Percentiles rank a stretch among this genome's conserved stretches.
phyloP scores from a whole-genome alignment of 2,888 invertebrate species.

The Bursaphelenchus okinawaensis region DNA sequence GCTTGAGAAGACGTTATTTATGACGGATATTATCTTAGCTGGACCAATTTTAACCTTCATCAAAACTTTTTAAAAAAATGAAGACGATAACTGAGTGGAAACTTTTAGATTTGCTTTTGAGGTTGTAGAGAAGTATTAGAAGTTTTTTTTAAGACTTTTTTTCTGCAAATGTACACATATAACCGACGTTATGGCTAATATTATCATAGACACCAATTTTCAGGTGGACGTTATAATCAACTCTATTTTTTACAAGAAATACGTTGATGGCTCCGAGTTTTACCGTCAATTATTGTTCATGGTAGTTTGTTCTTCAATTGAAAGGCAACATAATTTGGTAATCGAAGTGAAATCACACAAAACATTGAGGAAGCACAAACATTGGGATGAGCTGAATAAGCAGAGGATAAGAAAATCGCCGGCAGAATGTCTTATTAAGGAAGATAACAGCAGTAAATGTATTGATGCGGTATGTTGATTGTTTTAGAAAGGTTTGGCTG shows the following conservation, averaged over 20 bases:
- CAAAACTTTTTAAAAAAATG: too few species aligned
- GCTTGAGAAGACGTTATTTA: too few species aligned
- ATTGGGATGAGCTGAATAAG: conserved; percentile 36
- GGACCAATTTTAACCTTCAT: too few species aligned
- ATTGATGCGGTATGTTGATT: conserved; percentile 3
- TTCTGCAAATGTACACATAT: too few species aligned
- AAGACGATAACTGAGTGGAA: too few species aligned
- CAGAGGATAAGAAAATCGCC: conserved; percentile 35
- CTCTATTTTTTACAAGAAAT: conserved; percentile 39
- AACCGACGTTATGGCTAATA: neutral
- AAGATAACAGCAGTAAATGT: conserved; percentile 1
- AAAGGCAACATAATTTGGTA: conserved; percentile 33
- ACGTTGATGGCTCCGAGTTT: conserved; percentile 37
- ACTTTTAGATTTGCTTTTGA: neutral
- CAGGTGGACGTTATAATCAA: conserved; percentile 49
- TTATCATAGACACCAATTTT: neutral
- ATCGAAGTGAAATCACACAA: conserved; percentile 36
- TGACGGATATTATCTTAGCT: too few species aligned
- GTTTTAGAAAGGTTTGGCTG: neutral
- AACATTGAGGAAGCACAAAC: conserved; percentile 36
- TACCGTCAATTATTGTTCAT: conserved; percentile 39
- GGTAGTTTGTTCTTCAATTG: conserved; percentile 34
- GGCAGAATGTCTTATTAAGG: conserved; percentile 14
- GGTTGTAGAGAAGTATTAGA: neutral
- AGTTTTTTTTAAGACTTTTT: neutral